phyloP scores from a whole-genome alignment of 2,113 vertebrate genomes.

The Podilymbus podiceps region DNA sequence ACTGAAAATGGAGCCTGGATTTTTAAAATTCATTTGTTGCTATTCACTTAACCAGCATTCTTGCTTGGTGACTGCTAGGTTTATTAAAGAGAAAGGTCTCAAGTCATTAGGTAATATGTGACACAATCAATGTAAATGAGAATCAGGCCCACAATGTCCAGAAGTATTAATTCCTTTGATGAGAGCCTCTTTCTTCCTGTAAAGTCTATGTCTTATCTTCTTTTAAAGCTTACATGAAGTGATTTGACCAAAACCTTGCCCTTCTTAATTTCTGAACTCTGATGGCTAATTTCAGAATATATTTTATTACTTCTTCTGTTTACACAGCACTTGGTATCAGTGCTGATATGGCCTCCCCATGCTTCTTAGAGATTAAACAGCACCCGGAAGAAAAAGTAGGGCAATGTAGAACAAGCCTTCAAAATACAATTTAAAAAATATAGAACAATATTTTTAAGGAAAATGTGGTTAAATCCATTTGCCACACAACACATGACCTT shows the following conservation, averaged over 20 bases:
- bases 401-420: background rate
- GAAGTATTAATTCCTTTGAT: background rate
- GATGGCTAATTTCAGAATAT: slow-evolving; percentile 51
- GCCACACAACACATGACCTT: background rate
- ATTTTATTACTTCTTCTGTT: slow-evolving; percentile 42
- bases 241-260: slow-evolving; percentile 33
- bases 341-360: background rate
- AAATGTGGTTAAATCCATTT: background rate
- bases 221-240: background rate
- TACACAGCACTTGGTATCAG: background rate
- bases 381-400: slow-evolving; percentile 26
- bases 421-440: background rate
- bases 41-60: background rate
- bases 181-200: background rate
- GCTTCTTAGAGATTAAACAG: slow-evolving; percentile 10
- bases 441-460: background rate
- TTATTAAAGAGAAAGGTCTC: background rate
- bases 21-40: background rate
- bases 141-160: background rate
- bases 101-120: background rate
- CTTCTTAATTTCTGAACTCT: slow-evolving; percentile 47
- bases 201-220: background rate
- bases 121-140: background rate
- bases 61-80: background rate
- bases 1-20: background rate